Conservation (phyloP, 1,140 invertebrate genomes). For the Macrobrachium nipponense region DNA sequence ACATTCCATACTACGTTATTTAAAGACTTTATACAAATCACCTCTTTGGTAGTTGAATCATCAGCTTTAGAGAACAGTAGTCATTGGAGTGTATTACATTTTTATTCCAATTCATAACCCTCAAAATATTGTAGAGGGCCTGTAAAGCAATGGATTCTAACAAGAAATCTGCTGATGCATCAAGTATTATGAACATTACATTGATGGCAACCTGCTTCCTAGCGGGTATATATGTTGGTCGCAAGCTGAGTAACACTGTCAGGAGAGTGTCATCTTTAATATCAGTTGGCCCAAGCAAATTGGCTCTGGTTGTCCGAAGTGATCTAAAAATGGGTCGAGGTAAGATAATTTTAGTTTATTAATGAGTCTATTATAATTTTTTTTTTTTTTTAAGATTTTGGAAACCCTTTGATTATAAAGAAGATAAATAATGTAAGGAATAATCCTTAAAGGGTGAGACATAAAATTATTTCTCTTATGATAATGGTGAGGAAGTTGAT, state of each 20-base stretch:
- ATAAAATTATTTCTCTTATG: no score
- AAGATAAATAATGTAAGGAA: no score
- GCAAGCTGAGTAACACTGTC: background rate
- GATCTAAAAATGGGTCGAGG: constrained; percentile 96
- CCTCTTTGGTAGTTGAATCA: no score
- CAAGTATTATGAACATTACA: background rate
- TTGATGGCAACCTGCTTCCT: constrained; percentile 19
- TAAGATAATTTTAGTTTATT: constrained; percentile 15
- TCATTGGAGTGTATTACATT: no score
- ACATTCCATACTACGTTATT: background rate
- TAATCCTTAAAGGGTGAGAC: no score
- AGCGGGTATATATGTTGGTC: constrained; percentile 36
- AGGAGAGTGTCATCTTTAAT: constrained; percentile 30
- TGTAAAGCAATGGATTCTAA: background rate
- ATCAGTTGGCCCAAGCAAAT: constrained; percentile 71
- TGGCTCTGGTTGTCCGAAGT: constrained; percentile 87
- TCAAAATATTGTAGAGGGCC: no score
- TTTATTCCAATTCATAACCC: no score
- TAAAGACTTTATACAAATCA: no score
- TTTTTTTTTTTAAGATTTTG: background rate
- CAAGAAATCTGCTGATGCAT: background rate
- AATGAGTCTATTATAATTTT: background rate
- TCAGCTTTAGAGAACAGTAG: no score
- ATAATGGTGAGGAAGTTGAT: no score
- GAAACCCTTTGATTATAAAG: no score